These are phyloP conservation scores for Poeciliopsis paucimaculata DNA, from an alignment of 2,797 vertebrate species.

Conservation along the genomic window DNA sequence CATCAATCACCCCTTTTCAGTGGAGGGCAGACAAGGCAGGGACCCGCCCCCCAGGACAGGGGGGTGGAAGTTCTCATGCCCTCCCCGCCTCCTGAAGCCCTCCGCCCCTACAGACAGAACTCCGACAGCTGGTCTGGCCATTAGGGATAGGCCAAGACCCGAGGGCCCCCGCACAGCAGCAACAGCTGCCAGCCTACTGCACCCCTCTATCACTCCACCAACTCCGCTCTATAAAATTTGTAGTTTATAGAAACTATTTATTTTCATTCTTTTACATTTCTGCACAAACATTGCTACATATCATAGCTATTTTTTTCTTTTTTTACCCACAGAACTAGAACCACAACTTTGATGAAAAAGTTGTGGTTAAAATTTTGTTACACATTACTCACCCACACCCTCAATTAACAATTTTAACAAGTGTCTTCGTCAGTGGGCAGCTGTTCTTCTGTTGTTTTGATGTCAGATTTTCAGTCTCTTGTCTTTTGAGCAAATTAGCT, in stretches of 20 bases:
- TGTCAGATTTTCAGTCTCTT: slow-evolving; percentile 11
- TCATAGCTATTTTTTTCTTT: slow-evolving; percentile 26
- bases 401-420: slow-evolving; percentile 35
- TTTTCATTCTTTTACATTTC: slow-evolving; percentile 69
- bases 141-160: slow-evolving; percentile 82
- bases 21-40: slow-evolving; percentile 83
- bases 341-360: slow-evolving; percentile 6
- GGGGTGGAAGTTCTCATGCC: slow-evolving; percentile 88
- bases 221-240: slow-evolving; percentile 74
- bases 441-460: slow-evolving; percentile 45
- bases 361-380: slow-evolving; percentile 2
- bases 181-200: slow-evolving; percentile 85
- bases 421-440: slow-evolving; percentile 42
- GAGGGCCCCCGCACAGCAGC: slow-evolving; percentile 80
- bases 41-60: slow-evolving; percentile 83
- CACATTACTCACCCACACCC: slow-evolving; percentile 13
- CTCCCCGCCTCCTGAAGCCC: slow-evolving; percentile 83
- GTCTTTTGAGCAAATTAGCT: slow-evolving; percentile 1
- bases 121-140: slow-evolving; percentile 87
- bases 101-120: slow-evolving; percentile 81
- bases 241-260: slow-evolving; percentile 71
- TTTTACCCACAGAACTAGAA: not conserved
- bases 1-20: slow-evolving; percentile 87
- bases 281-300: slow-evolving; percentile 48
- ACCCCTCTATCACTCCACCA: slow-evolving; percentile 61